phyloP scores from a whole-genome alignment of 64 coral and sea anemone species.

The Stichodactyla helianthus region DNA sequence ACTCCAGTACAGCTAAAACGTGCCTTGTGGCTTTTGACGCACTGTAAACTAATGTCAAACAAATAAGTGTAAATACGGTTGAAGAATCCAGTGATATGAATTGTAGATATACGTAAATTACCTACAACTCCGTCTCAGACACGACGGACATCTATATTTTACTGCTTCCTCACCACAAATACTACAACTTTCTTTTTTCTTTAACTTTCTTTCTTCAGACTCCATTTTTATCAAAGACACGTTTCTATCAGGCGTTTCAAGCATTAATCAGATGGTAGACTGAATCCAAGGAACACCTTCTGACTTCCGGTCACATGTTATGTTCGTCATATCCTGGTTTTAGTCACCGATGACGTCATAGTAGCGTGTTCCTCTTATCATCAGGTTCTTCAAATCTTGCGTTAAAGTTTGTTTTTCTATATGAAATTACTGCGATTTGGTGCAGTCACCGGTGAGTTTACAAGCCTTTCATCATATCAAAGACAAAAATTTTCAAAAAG shows the following conservation, averaged over 20 bases:
- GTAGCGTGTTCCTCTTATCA: no score
- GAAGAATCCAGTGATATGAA: no score
- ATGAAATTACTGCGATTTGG: background rate
- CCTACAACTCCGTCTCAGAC: constrained; percentile 52
- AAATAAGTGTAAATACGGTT: no score
- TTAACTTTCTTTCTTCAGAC: background rate
- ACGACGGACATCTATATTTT: constrained; percentile 49
- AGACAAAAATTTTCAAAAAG: background rate
- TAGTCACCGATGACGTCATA: background rate
- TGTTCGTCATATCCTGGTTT: background rate
- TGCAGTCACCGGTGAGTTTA: background rate
- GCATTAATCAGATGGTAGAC: background rate
- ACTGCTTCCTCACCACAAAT: constrained; percentile 16
- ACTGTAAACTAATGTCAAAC: constrained; percentile 19
- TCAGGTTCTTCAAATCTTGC: background rate
- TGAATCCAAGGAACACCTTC: background rate
- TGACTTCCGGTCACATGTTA: background rate
- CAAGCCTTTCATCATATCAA: background rate
- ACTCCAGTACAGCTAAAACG: constrained; percentile 33
- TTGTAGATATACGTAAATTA: background rate
- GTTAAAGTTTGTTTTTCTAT: background rate
- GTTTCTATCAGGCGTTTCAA: background rate
- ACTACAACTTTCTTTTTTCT: background rate
- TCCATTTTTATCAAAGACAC: background rate
- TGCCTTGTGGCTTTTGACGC: constrained; percentile 47